Evolutionary conservation across 2,888 invertebrate species (phyloP).

Genomic region (Zaprionus lineosus): DNA sequence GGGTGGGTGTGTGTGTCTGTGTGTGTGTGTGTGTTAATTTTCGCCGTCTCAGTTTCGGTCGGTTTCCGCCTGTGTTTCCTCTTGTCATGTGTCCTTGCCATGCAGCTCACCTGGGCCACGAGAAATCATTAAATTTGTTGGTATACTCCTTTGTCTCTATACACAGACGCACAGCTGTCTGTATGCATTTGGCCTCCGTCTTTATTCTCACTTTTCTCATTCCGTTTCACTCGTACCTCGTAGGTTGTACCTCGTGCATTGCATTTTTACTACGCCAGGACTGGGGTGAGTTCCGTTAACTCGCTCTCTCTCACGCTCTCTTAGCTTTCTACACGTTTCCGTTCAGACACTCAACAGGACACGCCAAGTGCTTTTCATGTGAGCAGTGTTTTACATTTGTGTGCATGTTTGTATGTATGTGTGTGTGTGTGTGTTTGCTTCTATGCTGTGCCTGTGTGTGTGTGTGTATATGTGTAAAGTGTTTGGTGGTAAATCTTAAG

Average conservation of each 20-base stretch:
- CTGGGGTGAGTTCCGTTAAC: constrained; percentile 63
- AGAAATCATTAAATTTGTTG: constrained; percentile 79
- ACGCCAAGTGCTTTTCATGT: constrained; percentile 60
- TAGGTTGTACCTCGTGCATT: constrained; percentile 9
- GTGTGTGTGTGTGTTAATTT: constrained; percentile 38
- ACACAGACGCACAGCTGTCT: constrained; percentile 48
- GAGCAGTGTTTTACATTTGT: constrained; percentile 49
- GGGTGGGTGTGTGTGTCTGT: constrained; percentile 5
- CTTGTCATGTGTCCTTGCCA: constrained; percentile 42
- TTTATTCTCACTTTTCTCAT: constrained; percentile 11
- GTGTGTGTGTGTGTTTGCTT: constrained; percentile 6
- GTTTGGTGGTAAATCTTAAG: constrained; percentile 49
- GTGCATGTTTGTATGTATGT: constrained; percentile 5
- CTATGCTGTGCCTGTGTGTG: constrained; percentile 3
- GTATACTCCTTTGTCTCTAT: constrained; percentile 69
- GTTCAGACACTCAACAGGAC: constrained; percentile 60
- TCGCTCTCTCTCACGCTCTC: constrained; percentile 29
- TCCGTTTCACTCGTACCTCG: not conserved
- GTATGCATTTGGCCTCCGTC: constrained; percentile 35
- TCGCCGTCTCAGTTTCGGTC: constrained; percentile 35
- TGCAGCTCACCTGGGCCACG: constrained; percentile 53
- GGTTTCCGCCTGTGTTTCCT: constrained; percentile 37
- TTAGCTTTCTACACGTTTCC: constrained; percentile 41
- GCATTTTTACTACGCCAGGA: constrained; percentile 42
- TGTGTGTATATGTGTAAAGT: constrained; percentile 7